These are phyloP conservation scores for Dinocampus coccinellae DNA, from an alignment of 2,888 invertebrate genomes.

Conservation along the genomic window DNA sequence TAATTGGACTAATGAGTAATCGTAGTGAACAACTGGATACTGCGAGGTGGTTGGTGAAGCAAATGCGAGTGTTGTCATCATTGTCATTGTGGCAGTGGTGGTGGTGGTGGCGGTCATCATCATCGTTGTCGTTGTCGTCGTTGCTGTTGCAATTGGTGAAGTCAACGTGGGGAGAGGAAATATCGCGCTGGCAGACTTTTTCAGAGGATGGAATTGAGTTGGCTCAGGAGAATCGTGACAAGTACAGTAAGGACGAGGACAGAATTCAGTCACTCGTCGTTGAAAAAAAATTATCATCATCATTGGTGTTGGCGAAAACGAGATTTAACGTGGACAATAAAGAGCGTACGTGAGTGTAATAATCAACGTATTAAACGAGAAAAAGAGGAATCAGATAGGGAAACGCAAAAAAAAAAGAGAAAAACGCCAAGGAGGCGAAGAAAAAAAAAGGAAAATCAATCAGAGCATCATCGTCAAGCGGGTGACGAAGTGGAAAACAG, in stretches of 20 bases:
- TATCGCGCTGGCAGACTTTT: constrained; percentile 20
- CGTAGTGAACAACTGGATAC: not conserved
- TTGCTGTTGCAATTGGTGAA: constrained; percentile 14
- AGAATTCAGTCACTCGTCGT: constrained; percentile 12
- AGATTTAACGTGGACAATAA: not conserved
- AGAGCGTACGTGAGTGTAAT: constrained; percentile 12
- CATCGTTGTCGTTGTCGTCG: not conserved
- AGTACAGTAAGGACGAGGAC: constrained; percentile 11
- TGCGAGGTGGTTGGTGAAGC: constrained; percentile 23
- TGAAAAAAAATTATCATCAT: not conserved
- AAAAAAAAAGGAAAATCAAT: not conserved
- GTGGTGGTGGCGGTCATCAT: not conserved
- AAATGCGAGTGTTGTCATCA: constrained; percentile 18
- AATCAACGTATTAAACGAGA: not conserved
- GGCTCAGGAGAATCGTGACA: constrained; percentile 12
- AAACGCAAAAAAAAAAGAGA: constrained; percentile 25
- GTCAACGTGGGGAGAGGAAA: constrained; percentile 13
- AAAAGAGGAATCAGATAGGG: not conserved
- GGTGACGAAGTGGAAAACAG: constrained; percentile 29
- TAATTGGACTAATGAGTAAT: constrained; percentile 15
- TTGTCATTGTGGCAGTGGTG: not conserved
- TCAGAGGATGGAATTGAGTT: constrained; percentile 35
- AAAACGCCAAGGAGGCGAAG: too few species aligned
- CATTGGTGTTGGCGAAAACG: constrained; percentile 8
- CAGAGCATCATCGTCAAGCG: constrained; percentile 42